Evolutionary conservation across 1,140 invertebrate species (phyloP).

Genomic region (Rhynchophorus ferrugineus): DNA sequence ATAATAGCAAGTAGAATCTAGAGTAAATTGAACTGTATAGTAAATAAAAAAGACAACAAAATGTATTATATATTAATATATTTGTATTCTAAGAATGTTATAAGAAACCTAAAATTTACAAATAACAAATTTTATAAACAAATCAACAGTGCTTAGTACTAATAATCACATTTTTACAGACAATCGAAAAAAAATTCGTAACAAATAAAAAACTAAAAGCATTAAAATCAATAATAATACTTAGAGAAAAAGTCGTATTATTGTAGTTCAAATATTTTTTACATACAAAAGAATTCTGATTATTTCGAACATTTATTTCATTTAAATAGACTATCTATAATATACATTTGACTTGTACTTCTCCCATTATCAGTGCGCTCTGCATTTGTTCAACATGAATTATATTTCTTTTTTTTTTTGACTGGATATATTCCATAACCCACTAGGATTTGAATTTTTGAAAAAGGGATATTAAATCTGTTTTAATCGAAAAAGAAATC

Average conservation of each 20-base stretch:
- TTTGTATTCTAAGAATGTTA: constrained; percentile 1
- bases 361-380: constrained; percentile 18
- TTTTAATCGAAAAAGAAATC: no score
- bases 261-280: neutral
- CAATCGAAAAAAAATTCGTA: neutral
- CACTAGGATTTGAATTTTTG: neutral
- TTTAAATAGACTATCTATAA: constrained; percentile 7
- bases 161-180: constrained; percentile 5
- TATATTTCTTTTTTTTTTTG: no score
- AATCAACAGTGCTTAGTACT: neutral
- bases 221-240: neutral
- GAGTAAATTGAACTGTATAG: no score
- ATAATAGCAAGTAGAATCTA: no score
- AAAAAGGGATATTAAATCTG: no score
- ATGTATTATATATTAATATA: constrained; percentile 5
- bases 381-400: no score
- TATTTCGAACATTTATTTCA: constrained; percentile 5
- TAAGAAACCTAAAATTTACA: neutral
- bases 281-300: constrained; percentile 11
- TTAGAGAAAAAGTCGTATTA: neutral
- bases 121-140: constrained; percentile 7
- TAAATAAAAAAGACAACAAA: neutral
- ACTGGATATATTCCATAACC: neutral
- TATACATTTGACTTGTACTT: constrained; percentile 21
- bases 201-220: neutral